Base-by-base conservation (phyloP, 2,113 vertebrate species). In the Ictalurus furcatus region DNA sequence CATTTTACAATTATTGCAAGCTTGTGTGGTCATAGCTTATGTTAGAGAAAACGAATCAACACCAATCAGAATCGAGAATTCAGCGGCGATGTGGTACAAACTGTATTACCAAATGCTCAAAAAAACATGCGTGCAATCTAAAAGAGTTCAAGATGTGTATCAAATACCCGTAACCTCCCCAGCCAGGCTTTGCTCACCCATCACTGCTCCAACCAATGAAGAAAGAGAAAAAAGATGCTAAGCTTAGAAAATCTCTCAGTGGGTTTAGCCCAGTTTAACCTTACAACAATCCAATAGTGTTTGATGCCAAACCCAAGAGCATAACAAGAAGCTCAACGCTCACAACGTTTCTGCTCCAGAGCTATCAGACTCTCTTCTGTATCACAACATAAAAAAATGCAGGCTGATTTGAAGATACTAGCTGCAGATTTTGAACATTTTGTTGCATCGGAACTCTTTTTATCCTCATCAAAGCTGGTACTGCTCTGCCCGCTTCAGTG, bases 211-310 rank as follows among this genome's bases (percentile, higher is more conserved):
- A 67, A 25, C 25, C 40, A 61, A 54, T 11, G 19, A 48, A 48
- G 16, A 59, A 78, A 85, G 65, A 52, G 34, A 54, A 69, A 63
- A 69, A 82, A 73, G 8, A 63, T 34, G 52, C 25, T 69, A 58
- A 7, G 54, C 65, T 59, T 56, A 21, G 81, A 84, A 58, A 78
- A 34, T 23, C 69, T 63, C 81, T 84, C 58, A 6, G 81, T 74
- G 40, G 81, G 63, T 63, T 84, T 84, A 61, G 11, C 69, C 23
- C 82, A 85, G 87, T 74, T 88, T 84, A 84, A 84, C 69, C 87
- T 83, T 52, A 30, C 44, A 88, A 63, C 21, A 90, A 85, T 30
- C 40, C 0, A 37, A 63, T 9, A 87, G 52, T 34, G 87, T 78
- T 85, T 76, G 81, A 88, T 88, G 34, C 8, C 8, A 73, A 58